These are phyloP conservation scores for Girardia tigrina DNA, from an alignment of 2,888 invertebrate species.

Conservation along the genomic window DNA sequence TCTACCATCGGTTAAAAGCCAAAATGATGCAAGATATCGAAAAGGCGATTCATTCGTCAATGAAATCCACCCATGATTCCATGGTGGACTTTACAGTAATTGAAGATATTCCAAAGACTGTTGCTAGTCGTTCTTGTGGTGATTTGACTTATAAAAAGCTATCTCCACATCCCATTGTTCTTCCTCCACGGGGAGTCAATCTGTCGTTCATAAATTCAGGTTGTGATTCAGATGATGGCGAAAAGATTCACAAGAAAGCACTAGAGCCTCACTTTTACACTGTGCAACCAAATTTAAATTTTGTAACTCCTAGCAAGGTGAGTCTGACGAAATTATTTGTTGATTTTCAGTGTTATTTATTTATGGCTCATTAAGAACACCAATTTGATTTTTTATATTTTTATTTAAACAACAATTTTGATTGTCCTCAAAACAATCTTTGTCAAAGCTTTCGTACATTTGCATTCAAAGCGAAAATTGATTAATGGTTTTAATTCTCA, in stretches of 20 bases:
- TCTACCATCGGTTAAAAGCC: not conserved
- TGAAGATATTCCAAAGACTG: not conserved
- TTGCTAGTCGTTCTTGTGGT: not conserved
- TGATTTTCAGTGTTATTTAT: too few species aligned
- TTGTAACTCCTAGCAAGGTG: not conserved
- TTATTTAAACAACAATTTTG: too few species aligned
- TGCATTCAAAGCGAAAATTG: too few species aligned
- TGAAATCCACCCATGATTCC: not conserved
- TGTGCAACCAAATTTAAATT: not conserved
- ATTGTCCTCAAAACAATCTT: too few species aligned
- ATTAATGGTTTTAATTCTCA: too few species aligned
- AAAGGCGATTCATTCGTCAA: not conserved
- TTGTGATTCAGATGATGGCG: not conserved
- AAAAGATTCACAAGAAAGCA: not conserved
- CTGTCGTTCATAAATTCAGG: not conserved
- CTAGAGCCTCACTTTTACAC: not conserved
- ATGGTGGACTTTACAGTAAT: not conserved
- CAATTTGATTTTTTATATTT: too few species aligned
- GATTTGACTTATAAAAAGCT: not conserved
- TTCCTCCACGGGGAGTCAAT: not conserved
- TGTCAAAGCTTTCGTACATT: too few species aligned
- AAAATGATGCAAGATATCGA: not conserved
- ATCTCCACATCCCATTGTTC: conserved; percentile 4
- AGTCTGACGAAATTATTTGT: too few species aligned
- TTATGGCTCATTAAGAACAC: too few species aligned